Percentiles rank a stretch among this genome's conserved stretches.
These are phyloP conservation scores for Ctena decussata DNA, from an alignment of 2,888 invertebrate genomes.

Conservation along the genomic window DNA sequence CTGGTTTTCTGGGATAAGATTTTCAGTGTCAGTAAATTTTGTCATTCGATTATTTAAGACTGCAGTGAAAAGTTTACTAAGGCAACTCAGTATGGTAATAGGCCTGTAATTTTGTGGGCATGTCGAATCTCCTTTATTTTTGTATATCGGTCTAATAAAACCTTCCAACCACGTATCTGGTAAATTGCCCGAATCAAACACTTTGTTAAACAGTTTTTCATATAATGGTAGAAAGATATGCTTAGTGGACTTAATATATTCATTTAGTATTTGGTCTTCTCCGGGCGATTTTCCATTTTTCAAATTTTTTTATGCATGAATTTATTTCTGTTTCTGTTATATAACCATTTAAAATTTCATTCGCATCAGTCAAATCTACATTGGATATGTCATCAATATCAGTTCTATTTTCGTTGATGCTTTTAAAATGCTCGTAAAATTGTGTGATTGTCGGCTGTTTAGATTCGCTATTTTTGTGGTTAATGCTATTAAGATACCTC, in stretches of 20 bases:
- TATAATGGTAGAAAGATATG: not conserved
- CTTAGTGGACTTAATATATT: conserved; percentile 9
- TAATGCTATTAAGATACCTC: not conserved
- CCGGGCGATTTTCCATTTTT: not conserved
- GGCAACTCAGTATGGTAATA: conserved; percentile 15
- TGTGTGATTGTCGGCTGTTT: no score
- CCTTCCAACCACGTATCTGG: conserved; percentile 26
- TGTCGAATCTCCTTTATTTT: conserved; percentile 15
- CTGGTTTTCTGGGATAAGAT: not conserved
- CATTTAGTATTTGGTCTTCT: not conserved
- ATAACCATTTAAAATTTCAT: not conserved
- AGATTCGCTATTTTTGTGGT: not conserved
- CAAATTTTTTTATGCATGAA: not conserved
- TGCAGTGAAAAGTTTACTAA: not conserved
- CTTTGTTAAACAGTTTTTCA: conserved; percentile 1
- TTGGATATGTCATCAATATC: not conserved
- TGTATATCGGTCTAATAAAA: conserved; percentile 33
- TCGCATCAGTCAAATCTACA: not conserved
- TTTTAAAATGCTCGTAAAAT: not conserved
- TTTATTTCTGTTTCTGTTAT: conserved; percentile 1
- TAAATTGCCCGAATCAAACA: conserved; percentile 23
- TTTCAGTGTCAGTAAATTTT: not conserved
- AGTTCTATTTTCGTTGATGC: not conserved
- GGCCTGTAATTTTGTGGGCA: conserved; percentile 29
- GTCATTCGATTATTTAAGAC: not conserved